Conservation (phyloP, 1,140 invertebrate genomes). For the Elymnias hypermnestra region DNA sequence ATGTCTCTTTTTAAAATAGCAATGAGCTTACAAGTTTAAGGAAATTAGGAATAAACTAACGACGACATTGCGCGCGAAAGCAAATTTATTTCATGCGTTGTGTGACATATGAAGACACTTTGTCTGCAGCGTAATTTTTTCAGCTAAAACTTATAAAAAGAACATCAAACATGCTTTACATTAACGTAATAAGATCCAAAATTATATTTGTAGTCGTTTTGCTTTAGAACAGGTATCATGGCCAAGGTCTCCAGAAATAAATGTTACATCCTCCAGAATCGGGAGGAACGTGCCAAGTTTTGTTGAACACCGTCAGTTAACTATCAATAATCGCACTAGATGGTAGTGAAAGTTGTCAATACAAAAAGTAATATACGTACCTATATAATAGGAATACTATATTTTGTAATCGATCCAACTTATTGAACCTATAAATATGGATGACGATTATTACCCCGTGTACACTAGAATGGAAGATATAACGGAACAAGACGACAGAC, state of each 20-base stretch:
- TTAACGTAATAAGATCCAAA: constrained; percentile 21
- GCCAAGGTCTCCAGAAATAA: constrained; percentile 67
- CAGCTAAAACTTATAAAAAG: constrained; percentile 3
- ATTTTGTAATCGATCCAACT: no score
- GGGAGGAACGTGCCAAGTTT: constrained; percentile 47
- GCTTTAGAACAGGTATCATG: constrained; percentile 26
- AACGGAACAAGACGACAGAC: constrained; percentile 60
- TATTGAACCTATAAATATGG: no score
- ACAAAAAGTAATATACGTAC: no score
- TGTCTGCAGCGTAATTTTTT: constrained; percentile 8
- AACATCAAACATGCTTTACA: constrained; percentile 3
- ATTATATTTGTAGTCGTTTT: constrained; percentile 16
- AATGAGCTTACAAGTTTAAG: no score
- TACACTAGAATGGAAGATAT: constrained; percentile 59
- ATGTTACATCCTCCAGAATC: constrained; percentile 58
- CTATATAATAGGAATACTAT: no score
- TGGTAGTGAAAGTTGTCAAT: constrained; percentile 33
- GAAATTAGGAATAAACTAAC: neutral
- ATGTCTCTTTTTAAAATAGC: no score
- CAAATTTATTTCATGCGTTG: constrained; percentile 18
- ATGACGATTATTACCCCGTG: constrained; percentile 49
- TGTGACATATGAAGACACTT: constrained; percentile 9
- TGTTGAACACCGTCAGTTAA: constrained; percentile 48
- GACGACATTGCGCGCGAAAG: constrained; percentile 16
- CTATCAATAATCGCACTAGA: constrained; percentile 34